Evolutionary conservation across 2,113 vertebrate species (phyloP).

Genomic region (Salvelinus namaycush): DNA sequence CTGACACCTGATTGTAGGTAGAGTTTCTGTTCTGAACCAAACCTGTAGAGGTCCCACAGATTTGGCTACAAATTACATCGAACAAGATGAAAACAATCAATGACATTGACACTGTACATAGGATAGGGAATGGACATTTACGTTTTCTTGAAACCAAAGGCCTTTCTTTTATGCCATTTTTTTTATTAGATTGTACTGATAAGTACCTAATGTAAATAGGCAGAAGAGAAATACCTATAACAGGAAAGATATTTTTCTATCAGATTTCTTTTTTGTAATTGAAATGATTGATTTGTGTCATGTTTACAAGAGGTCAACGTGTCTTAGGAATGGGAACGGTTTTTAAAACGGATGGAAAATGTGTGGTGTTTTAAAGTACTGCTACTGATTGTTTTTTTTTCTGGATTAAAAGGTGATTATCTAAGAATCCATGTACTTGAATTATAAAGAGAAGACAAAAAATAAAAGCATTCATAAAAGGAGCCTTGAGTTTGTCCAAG

Average conservation of each 20-base stretch:
- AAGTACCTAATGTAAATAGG: constrained; percentile 62
- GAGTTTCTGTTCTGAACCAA: constrained; percentile 29
- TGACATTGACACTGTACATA: constrained; percentile 36
- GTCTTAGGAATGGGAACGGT: constrained; percentile 53
- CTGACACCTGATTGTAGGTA: constrained; percentile 59
- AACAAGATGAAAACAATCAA: constrained; percentile 13
- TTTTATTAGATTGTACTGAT: constrained; percentile 66
- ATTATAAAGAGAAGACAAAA: constrained; percentile 37
- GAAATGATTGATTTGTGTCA: constrained; percentile 62
- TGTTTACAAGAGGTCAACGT: constrained; percentile 76
- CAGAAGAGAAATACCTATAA: constrained; percentile 52
- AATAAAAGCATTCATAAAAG: constrained; percentile 21
- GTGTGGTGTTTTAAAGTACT: constrained; percentile 55
- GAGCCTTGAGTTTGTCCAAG: constrained; percentile 21
- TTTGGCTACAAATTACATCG: constrained; percentile 10
- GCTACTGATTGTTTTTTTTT: constrained; percentile 62
- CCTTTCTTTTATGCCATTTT: constrained; percentile 67
- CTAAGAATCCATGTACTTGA: constrained; percentile 64
- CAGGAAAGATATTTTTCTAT: constrained; percentile 76
- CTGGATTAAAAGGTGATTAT: constrained; percentile 45
- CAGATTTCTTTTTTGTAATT: constrained; percentile 68
- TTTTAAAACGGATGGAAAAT: constrained; percentile 35
- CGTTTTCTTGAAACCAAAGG: constrained; percentile 72
- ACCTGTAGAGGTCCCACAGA: constrained; percentile 39
- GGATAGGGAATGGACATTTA: constrained; percentile 43